Conservation (phyloP, 1,140 invertebrate species). For the Heliconius himera region DNA sequence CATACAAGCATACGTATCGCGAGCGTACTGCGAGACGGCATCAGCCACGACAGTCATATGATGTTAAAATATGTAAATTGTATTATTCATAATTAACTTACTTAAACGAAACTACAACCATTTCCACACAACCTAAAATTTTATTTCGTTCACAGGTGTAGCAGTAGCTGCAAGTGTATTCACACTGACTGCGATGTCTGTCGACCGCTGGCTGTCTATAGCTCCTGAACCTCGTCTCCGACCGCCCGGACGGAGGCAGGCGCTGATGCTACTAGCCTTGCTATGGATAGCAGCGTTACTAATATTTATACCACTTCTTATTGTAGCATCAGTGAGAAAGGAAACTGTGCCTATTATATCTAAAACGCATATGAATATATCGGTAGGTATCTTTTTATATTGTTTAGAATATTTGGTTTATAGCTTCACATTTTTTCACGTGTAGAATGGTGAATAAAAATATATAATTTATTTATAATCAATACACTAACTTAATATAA, state of each 20-base stretch:
- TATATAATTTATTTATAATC: too few relatives aligned
- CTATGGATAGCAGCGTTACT: conserved; percentile 86
- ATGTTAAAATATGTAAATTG: too few relatives aligned
- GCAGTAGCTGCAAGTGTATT: conserved; percentile 89
- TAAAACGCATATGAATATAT: conserved; percentile 59
- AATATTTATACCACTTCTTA: conserved; percentile 86
- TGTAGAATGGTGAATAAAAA: too few relatives aligned
- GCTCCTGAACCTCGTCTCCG: conserved; percentile 86
- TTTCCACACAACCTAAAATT: background rate
- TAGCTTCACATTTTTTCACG: too few relatives aligned
- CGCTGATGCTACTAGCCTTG: conserved; percentile 82
- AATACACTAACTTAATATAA: too few relatives aligned
- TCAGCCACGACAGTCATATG: too few relatives aligned
- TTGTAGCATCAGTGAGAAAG: conserved; percentile 74
- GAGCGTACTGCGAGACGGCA: too few relatives aligned
- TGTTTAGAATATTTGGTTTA: too few relatives aligned
- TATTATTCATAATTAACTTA: too few relatives aligned
- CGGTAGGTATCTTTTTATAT: conserved; percentile 51
- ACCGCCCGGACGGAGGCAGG: conserved; percentile 83
- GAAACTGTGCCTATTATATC: conserved; percentile 73
- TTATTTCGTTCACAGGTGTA: conserved; percentile 82
- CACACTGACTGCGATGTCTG: conserved; percentile 89
- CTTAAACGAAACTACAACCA: too few relatives aligned
- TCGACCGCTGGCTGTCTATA: conserved; percentile 89
- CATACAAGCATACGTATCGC: too few relatives aligned